Conservation (phyloP, 2,797 vertebrate species). For the Staurois parvus region DNA sequence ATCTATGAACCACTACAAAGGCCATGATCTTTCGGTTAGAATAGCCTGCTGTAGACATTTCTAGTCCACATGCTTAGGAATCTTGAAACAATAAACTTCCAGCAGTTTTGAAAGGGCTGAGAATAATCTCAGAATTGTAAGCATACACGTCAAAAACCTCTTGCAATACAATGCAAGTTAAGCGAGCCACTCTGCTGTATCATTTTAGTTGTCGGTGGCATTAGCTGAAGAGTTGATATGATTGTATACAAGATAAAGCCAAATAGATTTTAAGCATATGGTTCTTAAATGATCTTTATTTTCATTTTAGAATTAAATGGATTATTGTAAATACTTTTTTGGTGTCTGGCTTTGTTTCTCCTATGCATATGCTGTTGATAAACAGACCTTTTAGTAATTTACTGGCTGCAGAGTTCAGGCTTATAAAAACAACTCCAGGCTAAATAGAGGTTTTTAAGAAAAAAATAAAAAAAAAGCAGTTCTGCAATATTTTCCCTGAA, state of each 20-base stretch:
- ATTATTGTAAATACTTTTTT: conserved; percentile 41
- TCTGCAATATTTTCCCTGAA: too few species aligned
- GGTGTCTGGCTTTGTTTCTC: not conserved
- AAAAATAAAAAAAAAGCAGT: too few species aligned
- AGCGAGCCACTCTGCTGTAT: conserved; percentile 27
- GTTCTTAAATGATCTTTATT: conserved; percentile 43
- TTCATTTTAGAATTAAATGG: conserved; percentile 47
- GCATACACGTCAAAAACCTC: conserved; percentile 7
- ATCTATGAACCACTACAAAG: not conserved
- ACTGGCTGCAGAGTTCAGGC: too few species aligned
- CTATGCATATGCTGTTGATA: not conserved
- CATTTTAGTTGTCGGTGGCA: conserved; percentile 20
- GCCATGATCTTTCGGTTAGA: not conserved
- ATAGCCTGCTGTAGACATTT: not conserved
- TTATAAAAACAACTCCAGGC: too few species aligned
- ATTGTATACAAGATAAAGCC: conserved; percentile 47
- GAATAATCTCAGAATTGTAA: not conserved
- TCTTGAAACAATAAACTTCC: not conserved
- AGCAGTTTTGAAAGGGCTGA: not conserved
- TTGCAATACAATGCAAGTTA: conserved; percentile 22
- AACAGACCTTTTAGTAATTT: not conserved
- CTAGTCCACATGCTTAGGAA: not conserved
- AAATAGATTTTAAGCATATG: conserved; percentile 53
- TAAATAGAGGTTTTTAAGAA: too few species aligned
- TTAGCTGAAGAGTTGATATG: conserved; percentile 32